Conservation (phyloP, 2,797 vertebrate species). For the Salmo trutta region DNA sequence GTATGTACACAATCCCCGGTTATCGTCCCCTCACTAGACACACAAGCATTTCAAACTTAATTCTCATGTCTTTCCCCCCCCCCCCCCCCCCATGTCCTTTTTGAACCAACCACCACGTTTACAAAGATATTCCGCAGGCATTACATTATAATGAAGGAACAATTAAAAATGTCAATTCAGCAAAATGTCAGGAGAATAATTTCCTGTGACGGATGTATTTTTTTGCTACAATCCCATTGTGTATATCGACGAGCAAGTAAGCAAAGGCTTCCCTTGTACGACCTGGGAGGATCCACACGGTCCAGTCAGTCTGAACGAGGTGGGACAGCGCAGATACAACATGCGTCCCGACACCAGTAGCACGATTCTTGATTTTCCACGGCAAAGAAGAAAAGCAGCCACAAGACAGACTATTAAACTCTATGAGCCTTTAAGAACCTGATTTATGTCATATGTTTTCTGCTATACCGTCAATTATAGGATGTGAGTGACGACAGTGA, state of each 20-base stretch:
- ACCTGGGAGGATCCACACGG: background rate
- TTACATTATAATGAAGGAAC: constrained; percentile 27
- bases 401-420: background rate
- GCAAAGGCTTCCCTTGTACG: background rate
- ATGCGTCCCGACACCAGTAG: too few relatives aligned
- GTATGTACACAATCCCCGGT: background rate
- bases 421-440: background rate
- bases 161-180: constrained; percentile 40
- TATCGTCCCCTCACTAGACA: background rate
- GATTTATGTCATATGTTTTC: background rate
- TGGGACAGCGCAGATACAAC: too few relatives aligned
- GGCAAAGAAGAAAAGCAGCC: background rate
- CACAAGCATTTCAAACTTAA: constrained; percentile 5
- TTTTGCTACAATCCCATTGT: constrained; percentile 19
- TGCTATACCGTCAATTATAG: too few relatives aligned
- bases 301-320: background rate
- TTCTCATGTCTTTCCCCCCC: constrained; percentile 21
- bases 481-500: too few relatives aligned
- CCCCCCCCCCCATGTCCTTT: too few relatives aligned
- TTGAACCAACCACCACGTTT: background rate
- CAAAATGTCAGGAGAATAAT: constrained; percentile 56
- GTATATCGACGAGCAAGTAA: constrained; percentile 34
- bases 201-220: constrained; percentile 41
- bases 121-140: constrained; percentile 1
- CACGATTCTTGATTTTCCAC: background rate